Percentiles rank a stretch among this genome's conserved stretches.
Conservation (phyloP, 2,888 invertebrate species). For the Drosophila antonietae region DNA sequence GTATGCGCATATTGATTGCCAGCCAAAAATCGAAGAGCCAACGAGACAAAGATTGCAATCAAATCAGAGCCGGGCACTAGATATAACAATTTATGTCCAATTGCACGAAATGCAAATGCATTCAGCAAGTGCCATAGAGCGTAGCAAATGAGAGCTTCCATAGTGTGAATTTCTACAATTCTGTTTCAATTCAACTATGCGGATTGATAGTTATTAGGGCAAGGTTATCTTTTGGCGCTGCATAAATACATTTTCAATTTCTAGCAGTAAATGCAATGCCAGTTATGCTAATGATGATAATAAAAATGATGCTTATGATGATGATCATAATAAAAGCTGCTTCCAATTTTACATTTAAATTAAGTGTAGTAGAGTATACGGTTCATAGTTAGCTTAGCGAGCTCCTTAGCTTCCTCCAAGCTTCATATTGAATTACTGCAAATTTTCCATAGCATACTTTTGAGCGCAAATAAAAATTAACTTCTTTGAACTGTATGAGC, state of each 20-base stretch:
- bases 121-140: not conserved
- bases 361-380: not conserved
- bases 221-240: not conserved
- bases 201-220: not conserved
- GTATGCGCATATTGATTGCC: conserved; percentile 65
- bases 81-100: conserved; percentile 12
- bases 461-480: not conserved
- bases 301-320: not conserved
- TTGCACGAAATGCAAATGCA: conserved; percentile 21
- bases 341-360: not conserved
- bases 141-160: not conserved
- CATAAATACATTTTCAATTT: conserved; percentile 7
- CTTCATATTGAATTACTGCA: not conserved
- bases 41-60: conserved; percentile 31
- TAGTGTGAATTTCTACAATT: not conserved
- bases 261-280: conserved; percentile 3
- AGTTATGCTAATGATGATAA: not conserved
- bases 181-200: conserved; percentile 1
- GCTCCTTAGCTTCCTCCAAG: too few relatives aligned
- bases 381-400: not conserved
- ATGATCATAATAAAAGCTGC: not conserved
- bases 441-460: not conserved
- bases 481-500: not conserved
- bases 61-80: conserved; percentile 24
- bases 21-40: conserved; percentile 42